Evolutionary conservation across 2,888 invertebrate species (phyloP).

Genomic region (Aquatica leii): DNA sequence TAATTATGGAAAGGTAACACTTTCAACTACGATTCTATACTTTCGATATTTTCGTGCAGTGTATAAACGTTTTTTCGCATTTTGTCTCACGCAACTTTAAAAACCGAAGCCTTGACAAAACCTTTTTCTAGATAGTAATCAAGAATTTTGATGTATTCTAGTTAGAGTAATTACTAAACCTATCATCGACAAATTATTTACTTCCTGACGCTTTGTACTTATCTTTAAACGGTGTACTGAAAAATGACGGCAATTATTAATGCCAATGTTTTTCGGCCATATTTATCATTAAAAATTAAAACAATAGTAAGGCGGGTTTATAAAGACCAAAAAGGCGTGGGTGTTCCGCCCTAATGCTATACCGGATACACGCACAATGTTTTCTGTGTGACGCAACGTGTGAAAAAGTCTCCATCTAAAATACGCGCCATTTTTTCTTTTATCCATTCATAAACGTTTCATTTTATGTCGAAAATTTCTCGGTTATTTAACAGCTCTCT

Average conservation of each 20-base stretch:
- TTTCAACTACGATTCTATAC: conserved; percentile 20
- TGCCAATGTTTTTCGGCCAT: conserved; percentile 30
- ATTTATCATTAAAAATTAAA: conserved; percentile 36
- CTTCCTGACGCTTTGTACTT: conserved; percentile 1
- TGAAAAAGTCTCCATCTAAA: conserved; percentile 24
- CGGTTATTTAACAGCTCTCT: too few relatives aligned
- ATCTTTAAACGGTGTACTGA: conserved; percentile 1
- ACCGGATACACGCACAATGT: conserved; percentile 51
- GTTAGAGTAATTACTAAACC: conserved; percentile 2
- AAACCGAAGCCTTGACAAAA: conserved; percentile 19
- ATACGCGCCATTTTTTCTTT: conserved; percentile 26
- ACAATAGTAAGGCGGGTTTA: conserved; percentile 35
- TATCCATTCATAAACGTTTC: conserved; percentile 12
- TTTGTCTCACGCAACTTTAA: conserved; percentile 19
- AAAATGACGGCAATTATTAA: background rate
- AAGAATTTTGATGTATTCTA: conserved; percentile 20
- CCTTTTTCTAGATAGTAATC: conserved; percentile 20
- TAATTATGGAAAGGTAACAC: conserved; percentile 22
- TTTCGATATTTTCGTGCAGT: conserved; percentile 18
- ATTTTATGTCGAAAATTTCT: conserved; percentile 10
- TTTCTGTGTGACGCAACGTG: conserved; percentile 45
- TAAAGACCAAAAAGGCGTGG: conserved; percentile 40
- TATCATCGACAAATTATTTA: conserved; percentile 24
- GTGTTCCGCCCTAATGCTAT: conserved; percentile 46
- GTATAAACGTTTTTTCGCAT: conserved; percentile 24